Conservation (phyloP, 1,140 invertebrate species). For the Ceratosolen fusciceps region DNA sequence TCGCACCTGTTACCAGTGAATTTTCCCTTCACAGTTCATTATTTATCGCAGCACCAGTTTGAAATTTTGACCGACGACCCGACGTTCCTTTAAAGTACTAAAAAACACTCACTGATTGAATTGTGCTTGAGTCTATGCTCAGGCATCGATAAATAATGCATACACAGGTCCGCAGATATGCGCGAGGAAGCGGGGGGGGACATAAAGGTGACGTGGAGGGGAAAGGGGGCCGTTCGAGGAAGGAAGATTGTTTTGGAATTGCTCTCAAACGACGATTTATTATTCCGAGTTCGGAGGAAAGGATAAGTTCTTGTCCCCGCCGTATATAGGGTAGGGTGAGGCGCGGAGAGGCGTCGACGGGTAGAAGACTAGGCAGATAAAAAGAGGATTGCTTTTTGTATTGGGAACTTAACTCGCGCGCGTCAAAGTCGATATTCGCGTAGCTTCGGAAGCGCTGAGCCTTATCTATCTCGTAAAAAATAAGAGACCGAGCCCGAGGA, state of each 20-base stretch:
- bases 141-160: background rate
- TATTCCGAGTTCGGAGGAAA: slow-evolving; percentile 15
- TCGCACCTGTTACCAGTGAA: slow-evolving; percentile 9
- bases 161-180: too few species aligned
- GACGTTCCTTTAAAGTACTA: background rate
- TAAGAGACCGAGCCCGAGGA: background rate
- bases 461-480: background rate
- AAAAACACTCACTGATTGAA: slow-evolving; percentile 1
- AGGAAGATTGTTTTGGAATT: background rate
- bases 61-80: background rate
- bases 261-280: slow-evolving; percentile 16
- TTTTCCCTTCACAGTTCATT: background rate
- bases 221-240: background rate
- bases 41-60: background rate
- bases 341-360: background rate
- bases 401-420: slow-evolving; percentile 5
- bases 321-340: background rate
- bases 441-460: background rate
- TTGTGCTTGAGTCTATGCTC: too few species aligned
- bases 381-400: background rate
- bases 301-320: background rate
- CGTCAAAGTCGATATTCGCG: slow-evolving; percentile 1
- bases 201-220: too few species aligned
- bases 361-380: background rate
- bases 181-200: too few species aligned